These are phyloP conservation scores for Burhinus bistriatus DNA, from an alignment of 2,113 vertebrate genomes.

Conservation along the genomic window DNA sequence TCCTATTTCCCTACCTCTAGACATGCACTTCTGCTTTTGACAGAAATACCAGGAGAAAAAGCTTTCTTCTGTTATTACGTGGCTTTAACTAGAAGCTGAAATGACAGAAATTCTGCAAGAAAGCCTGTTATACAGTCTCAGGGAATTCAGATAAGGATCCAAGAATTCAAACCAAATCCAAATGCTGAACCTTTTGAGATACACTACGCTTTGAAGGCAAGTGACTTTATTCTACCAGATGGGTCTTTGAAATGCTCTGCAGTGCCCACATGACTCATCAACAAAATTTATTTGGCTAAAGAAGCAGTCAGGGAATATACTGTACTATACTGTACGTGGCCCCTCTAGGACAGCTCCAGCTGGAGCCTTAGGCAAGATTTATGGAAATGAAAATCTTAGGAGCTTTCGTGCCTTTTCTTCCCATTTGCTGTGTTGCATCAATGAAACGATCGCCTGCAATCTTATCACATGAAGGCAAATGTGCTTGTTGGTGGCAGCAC, in stretches of 20 bases:
- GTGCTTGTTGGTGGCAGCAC: neutral
- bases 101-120: neutral
- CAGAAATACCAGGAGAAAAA: neutral
- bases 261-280: slow-evolving; percentile 49
- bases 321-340: slow-evolving; percentile 42
- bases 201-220: slow-evolving; percentile 1
- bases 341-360: slow-evolving; percentile 51
- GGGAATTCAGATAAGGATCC: slow-evolving; percentile 45
- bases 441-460: neutral
- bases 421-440: neutral
- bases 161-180: slow-evolving; percentile 58
- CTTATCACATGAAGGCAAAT: slow-evolving; percentile 9
- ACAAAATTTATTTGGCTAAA: slow-evolving; percentile 61
- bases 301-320: slow-evolving; percentile 38
- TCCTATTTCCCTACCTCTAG: neutral
- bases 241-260: slow-evolving; percentile 55
- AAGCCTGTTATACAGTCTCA: neutral
- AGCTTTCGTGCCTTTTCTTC: neutral
- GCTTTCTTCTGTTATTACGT: neutral
- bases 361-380: slow-evolving; percentile 61
- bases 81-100: slow-evolving; percentile 21
- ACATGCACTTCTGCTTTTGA: neutral
- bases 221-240: slow-evolving; percentile 59
- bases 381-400: slow-evolving; percentile 52
- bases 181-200: slow-evolving; percentile 54